Percentiles rank a stretch among this genome's conserved stretches.
These are phyloP conservation scores for Gymnocephalus cernua DNA, from an alignment of 2,113 vertebrate species.

Conservation along the genomic window DNA sequence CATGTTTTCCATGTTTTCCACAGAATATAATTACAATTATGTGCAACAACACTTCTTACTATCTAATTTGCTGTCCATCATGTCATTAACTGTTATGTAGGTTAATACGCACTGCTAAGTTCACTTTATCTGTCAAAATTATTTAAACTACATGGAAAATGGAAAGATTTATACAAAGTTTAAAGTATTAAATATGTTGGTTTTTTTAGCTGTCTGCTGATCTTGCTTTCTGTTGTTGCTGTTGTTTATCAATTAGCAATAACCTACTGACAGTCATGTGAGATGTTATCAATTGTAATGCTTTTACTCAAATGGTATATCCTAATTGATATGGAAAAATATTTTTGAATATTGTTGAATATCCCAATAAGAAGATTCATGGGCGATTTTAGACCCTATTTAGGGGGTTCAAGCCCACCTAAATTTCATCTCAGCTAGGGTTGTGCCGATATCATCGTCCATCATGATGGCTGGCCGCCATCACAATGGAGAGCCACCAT, in stretches of 20 bases:
- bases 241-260: background rate
- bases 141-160: background rate
- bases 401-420: too few species aligned
- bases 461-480: too few species aligned
- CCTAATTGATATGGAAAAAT: background rate
- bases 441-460: too few species aligned
- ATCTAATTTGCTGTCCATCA: background rate
- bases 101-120: background rate
- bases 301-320: background rate
- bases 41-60: background rate
- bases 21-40: background rate
- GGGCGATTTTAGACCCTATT: too few species aligned
- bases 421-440: too few species aligned
- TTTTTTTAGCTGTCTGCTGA: background rate
- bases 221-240: background rate
- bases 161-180: background rate
- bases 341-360: too few species aligned
- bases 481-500: too few species aligned
- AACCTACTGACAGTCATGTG: background rate
- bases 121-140: background rate
- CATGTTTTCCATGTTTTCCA: constrained; percentile 20
- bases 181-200: background rate
- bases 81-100: background rate
- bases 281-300: background rate
- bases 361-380: too few species aligned